Base-by-base conservation (phyloP, 2,888 invertebrate genomes). In the Agriopis aurantiaria region DNA sequence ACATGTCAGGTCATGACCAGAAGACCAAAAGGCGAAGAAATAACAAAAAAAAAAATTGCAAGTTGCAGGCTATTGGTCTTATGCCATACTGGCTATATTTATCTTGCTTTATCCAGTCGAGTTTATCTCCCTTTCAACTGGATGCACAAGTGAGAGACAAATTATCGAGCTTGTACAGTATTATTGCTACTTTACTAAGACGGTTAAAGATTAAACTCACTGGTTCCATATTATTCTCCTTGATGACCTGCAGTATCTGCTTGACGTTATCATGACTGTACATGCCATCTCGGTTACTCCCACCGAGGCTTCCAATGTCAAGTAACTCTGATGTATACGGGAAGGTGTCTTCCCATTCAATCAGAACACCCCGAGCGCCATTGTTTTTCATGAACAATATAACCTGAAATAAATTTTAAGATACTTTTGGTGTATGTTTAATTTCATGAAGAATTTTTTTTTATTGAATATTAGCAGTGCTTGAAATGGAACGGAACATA, bases 331-430 rank as follows among this genome's bases (percentile, higher is more conserved):
- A 96, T 8, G 91, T 91, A 86, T 97, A 98, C 0, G 98, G 98
- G 89, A 98, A 98, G 73, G 97, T 97, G 82, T 98, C 98, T 84
- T 98, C 98, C 97, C 98, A 98, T 91, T 98, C 98, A 53, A 98
- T 81, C 11, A 98, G 92, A 23, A 98, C 87, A 1, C 98, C 98
- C 1, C 97, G 98, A 0, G 97, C 97, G 33, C 98, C 97, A 95
- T 97, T 95, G 85, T 95, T 90, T 66, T 91, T 91, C 6, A 85
- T 81, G 43, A 75, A 72, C 6, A 78, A 63, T 0, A 93, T 72
- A 0, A 92, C 84, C 92, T 90, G 58, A 8, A 80, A 55, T 51
- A 12, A 49, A 65, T n/a, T 12, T 14, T 40, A 48, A 53, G 14
- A 40, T 11, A 48, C 7, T n/a, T 5, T 51, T 14, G 17, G 17